phyloP scores from a whole-genome alignment of 2,113 vertebrate species.

The Strix aluco region DNA sequence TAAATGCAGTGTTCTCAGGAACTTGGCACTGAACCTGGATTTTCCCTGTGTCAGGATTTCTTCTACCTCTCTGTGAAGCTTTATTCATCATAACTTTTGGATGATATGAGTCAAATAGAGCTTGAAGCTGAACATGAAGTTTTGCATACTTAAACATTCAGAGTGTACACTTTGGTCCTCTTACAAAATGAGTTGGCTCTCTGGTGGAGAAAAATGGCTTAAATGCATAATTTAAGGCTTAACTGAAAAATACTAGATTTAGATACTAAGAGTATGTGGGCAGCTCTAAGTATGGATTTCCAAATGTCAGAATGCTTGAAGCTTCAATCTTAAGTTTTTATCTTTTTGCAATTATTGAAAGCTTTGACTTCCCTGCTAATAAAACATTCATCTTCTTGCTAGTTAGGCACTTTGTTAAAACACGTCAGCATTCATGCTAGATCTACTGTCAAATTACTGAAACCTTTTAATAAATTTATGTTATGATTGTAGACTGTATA shows the following conservation, averaged over 20 bases:
- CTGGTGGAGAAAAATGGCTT: not conserved
- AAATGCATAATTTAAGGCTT: not conserved
- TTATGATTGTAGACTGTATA: not conserved
- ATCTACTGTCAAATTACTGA: not conserved
- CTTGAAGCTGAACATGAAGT: not conserved
- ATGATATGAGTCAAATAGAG: not conserved
- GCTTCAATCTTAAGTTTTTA: not conserved
- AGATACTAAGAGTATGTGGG: not conserved
- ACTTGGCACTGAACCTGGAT: not conserved
- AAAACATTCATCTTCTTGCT: not conserved
- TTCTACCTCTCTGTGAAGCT: not conserved
- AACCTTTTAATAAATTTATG: not conserved
- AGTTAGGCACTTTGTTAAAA: not conserved
- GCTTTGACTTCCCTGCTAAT: not conserved
- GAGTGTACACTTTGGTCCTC: not conserved
- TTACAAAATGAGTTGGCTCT: not conserved
- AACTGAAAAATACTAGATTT: not conserved
- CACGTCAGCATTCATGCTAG: not conserved
- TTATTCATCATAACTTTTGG: not conserved
- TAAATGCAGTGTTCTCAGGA: not conserved
- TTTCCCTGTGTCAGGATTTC: not conserved
- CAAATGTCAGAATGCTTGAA: not conserved
- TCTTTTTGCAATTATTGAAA: not conserved
- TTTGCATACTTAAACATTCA: not conserved
- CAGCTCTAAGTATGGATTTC: not conserved